Conservation (phyloP, 2,113 vertebrate species). For the Todiramphus chloris region DNA sequence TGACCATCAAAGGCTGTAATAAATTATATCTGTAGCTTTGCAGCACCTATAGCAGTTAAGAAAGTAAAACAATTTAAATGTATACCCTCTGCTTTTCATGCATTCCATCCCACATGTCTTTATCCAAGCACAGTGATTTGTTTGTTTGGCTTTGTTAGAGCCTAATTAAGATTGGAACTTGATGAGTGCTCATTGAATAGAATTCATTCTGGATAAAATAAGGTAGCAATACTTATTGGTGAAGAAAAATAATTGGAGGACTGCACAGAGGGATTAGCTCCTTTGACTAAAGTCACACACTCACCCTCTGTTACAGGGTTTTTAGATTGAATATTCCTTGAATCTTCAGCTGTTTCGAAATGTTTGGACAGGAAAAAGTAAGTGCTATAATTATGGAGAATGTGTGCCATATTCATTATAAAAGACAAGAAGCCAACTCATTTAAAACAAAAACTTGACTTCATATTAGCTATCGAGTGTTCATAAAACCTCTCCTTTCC, state of each 20-base stretch:
- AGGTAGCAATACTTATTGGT: constrained; percentile 16
- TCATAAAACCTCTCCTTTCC: background rate
- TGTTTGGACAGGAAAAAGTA: constrained; percentile 54
- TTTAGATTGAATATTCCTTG: constrained; percentile 24
- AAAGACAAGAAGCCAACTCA: background rate
- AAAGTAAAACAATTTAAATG: constrained; percentile 31
- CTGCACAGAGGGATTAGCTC: constrained; percentile 20
- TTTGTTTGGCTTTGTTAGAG: constrained; percentile 59
- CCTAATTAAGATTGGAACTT: constrained; percentile 54
- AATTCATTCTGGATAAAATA: constrained; percentile 42
- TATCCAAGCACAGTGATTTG: constrained; percentile 38
- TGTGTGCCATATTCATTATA: background rate
- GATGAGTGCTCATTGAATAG: constrained; percentile 38
- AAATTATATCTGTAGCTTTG: constrained; percentile 25
- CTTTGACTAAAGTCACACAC: constrained; percentile 23
- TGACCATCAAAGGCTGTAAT: constrained; percentile 27
- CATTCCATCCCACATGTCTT: background rate
- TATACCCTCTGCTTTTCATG: constrained; percentile 25
- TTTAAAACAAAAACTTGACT: constrained; percentile 36
- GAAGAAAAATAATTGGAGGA: constrained; percentile 53
- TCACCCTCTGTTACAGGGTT: background rate
- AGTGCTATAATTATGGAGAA: constrained; percentile 23
- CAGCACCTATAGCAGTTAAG: constrained; percentile 3
- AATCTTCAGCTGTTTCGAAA: constrained; percentile 42
- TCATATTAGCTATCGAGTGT: background rate